Evolutionary conservation across 2,888 invertebrate species (phyloP).

Genomic region (Pandemis corylana): DNA sequence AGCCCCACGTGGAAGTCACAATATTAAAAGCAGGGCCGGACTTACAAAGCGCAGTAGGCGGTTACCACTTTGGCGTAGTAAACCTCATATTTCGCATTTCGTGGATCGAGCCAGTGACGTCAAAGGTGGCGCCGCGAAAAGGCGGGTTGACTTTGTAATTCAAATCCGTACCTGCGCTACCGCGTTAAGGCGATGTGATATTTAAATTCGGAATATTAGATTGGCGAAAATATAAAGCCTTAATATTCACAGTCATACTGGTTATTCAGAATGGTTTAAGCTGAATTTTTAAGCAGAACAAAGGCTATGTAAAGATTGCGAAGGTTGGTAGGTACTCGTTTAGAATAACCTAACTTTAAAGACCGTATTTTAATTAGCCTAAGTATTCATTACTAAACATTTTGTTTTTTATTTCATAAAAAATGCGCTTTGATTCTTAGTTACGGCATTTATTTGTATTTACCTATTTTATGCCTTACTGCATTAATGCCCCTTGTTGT

Average conservation of each 20-base stretch:
- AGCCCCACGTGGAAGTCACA: conserved; percentile 42
- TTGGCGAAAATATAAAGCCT: conserved; percentile 65
- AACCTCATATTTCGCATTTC: conserved; percentile 48
- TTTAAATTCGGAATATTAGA: conserved; percentile 78
- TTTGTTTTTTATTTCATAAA: too few species aligned
- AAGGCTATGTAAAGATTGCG: neutral
- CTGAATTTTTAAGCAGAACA: conserved; percentile 3
- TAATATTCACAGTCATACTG: conserved; percentile 51
- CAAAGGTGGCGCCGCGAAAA: conserved; percentile 64
- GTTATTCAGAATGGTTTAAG: conserved; percentile 10
- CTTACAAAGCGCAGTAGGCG: conserved; percentile 48
- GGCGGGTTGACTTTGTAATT: conserved; percentile 77
- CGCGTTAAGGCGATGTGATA: conserved; percentile 70
- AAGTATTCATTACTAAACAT: too few species aligned
- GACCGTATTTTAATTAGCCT: too few species aligned
- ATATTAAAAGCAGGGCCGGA: conserved; percentile 52
- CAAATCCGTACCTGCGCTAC: conserved; percentile 64
- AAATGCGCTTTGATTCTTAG: too few species aligned
- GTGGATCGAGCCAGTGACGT: conserved; percentile 53
- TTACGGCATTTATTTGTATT: too few species aligned
- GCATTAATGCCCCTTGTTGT: too few species aligned
- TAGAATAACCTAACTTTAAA: neutral
- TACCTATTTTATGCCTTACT: too few species aligned
- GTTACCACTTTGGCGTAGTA: conserved; percentile 49
- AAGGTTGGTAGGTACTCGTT: neutral